A percentile compares a stretch with the other conserved stretches of the same genome.
Evolutionary conservation across 1,140 invertebrate genomes (phyloP).

Genomic region (Drosophila miranda): DNA sequence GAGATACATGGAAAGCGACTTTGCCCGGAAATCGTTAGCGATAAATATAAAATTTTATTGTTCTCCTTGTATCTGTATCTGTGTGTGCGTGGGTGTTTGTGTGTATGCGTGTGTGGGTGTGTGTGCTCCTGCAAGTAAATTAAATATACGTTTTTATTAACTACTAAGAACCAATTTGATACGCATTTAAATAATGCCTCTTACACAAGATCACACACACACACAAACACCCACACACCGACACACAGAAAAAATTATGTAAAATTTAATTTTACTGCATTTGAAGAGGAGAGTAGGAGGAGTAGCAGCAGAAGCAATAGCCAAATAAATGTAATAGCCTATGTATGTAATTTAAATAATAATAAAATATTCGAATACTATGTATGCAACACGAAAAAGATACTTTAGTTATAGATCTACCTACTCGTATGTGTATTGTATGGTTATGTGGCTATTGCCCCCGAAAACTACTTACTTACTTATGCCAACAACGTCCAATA

Average conservation of each 20-base stretch:
- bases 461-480: conserved; percentile 72
- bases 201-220: conserved; percentile 35
- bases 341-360: conserved; percentile 72
- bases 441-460: conserved; percentile 46
- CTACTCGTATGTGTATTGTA: conserved; percentile 14
- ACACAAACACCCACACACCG: conserved; percentile 18
- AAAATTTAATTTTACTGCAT: conserved; percentile 74
- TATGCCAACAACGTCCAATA: conserved; percentile 78
- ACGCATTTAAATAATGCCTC: conserved; percentile 76
- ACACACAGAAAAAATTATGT: conserved; percentile 57
- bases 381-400: conserved; percentile 21
- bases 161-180: conserved; percentile 81
- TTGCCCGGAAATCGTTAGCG: conserved; percentile 71
- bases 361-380: conserved; percentile 50
- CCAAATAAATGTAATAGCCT: conserved; percentile 72
- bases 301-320: conserved; percentile 39
- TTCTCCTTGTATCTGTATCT: conserved; percentile 54
- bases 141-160: conserved; percentile 81
- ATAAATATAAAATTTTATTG: conserved; percentile 81
- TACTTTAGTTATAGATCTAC: conserved; percentile 20
- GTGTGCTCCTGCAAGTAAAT: conserved; percentile 63
- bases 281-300: background rate
- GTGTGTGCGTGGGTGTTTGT: conserved; percentile 26
- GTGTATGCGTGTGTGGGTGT: conserved; percentile 30
- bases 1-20: conserved; percentile 18